Evolutionary conservation across 92 coral and sea anemone species (phyloP), one percentile per base, ranked within the genome.

Genomic region (Palythoa grandis): DNA sequence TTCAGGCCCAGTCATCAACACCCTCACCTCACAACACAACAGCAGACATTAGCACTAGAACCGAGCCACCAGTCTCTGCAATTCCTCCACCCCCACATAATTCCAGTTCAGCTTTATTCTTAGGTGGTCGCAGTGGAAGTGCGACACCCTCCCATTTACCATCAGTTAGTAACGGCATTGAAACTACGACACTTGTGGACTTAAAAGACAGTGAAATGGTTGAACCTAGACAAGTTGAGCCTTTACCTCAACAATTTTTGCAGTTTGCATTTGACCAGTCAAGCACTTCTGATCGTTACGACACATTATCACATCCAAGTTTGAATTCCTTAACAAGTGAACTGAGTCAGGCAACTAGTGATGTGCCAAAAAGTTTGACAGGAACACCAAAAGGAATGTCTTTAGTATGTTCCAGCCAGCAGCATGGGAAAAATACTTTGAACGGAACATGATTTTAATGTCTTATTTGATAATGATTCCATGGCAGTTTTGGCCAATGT

Each of bases 201-300:
- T 43, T 87, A 15, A 83, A 90, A 15, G 98, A 94, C 16, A 75
- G 87, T 65, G 98, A 94, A 70, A 73, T 90, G 85, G 83, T 91
- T 22, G 91, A 88, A 75, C 73, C 93, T 69, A 90, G 95, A 86
- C 90, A 77, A 56, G 17, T 22, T 11, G 91, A 90, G 29, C 95
- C 98, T 20, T 89, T 85, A 20, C 98, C 98, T 13, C 97, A 93
- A 50, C 90, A 94, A 80, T 94, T 92, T 84, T 88, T 94, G 12
- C 98, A 93, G 82, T 94, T 94, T 85, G 95, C 89, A 35, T 94
- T 94, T 86, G 98, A 94, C 79, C 90, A 86, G 60, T 92, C 93
- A 24, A 70, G 83, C 25, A 22, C 29, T 11, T 93, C 95, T 67
- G 95, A 92, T 38, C 89, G 72, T 61, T 85, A 82, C 10, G 90